Conservation (phyloP, 2,113 vertebrate genomes). For the Neolamprologus caudopunctatus region DNA sequence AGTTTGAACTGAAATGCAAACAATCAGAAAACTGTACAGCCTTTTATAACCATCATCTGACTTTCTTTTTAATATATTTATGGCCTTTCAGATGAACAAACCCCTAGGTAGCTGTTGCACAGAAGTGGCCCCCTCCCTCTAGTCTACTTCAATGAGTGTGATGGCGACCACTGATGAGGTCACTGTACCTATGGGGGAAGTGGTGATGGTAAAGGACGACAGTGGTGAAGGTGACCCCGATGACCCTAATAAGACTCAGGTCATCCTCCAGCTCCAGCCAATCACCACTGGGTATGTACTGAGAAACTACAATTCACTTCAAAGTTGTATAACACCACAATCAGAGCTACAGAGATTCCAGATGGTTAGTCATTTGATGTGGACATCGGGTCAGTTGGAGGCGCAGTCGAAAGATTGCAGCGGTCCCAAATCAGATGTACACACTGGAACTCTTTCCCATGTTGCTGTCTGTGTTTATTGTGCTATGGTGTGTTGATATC, state of each 20-base stretch:
- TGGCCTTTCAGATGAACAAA: constrained; percentile 26
- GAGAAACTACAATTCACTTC: background rate
- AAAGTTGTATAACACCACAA: background rate
- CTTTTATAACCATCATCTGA: background rate
- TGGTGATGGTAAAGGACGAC: constrained; percentile 84
- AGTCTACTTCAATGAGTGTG: constrained; percentile 24
- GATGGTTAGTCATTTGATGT: background rate
- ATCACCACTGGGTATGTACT: constrained; percentile 81
- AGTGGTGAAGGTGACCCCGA: constrained; percentile 75
- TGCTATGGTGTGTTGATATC: too few relatives aligned
- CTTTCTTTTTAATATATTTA: background rate
- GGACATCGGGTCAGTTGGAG: too few relatives aligned
- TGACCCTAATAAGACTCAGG: constrained; percentile 87
- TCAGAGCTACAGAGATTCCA: background rate
- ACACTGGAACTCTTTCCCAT: too few relatives aligned
- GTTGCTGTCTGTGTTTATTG: too few relatives aligned
- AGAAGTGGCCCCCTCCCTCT: background rate
- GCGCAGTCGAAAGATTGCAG: too few relatives aligned
- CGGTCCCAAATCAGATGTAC: too few relatives aligned
- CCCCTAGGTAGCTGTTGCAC: background rate
- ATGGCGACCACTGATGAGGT: constrained; percentile 87
- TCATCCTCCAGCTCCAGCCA: constrained; percentile 90
- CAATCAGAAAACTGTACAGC: background rate
- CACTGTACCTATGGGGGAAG: constrained; percentile 86
- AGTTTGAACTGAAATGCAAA: background rate